Percentiles rank a stretch among this genome's conserved stretches.
Evolutionary conservation across 2,113 vertebrate genomes (phyloP).

Genomic region (Cyprinodon tularosa): DNA sequence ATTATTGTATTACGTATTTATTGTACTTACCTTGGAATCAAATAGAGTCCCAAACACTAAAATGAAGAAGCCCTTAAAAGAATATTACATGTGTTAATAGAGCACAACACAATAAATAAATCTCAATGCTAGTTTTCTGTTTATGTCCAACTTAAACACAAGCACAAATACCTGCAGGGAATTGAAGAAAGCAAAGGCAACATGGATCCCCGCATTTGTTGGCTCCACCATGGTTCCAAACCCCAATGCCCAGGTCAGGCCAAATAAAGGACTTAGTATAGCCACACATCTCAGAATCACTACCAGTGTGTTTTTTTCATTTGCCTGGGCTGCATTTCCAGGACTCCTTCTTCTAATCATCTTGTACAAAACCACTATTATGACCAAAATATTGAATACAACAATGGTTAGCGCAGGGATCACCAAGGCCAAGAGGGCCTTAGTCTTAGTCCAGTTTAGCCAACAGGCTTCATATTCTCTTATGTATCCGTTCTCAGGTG

Average conservation of each 20-base stretch:
- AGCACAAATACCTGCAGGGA: slow-evolving; percentile 83
- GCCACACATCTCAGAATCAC: slow-evolving; percentile 84
- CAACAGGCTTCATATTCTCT: slow-evolving; percentile 78
- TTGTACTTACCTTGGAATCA: slow-evolving; percentile 71
- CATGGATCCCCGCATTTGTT: slow-evolving; percentile 70
- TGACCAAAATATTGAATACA: slow-evolving; percentile 82
- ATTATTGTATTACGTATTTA: too few species aligned
- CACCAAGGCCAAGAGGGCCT: slow-evolving; percentile 85
- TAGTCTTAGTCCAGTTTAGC: slow-evolving; percentile 86
- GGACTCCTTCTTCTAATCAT: slow-evolving; percentile 79
- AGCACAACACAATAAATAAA: neutral
- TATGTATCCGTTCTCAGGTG: slow-evolving; percentile 75
- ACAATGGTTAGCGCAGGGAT: slow-evolving; percentile 85
- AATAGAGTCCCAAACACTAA: slow-evolving; percentile 80
- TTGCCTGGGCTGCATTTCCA: slow-evolving; percentile 31
- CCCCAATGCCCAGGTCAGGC: slow-evolving; percentile 89
- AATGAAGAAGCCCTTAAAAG: slow-evolving; percentile 82
- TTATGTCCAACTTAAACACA: neutral
- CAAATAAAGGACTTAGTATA: slow-evolving; percentile 87
- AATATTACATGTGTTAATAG: neutral
- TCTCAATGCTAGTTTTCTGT: neutral
- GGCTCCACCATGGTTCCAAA: slow-evolving; percentile 76
- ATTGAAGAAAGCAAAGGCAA: slow-evolving; percentile 86
- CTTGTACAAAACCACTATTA: slow-evolving; percentile 82
- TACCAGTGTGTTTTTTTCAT: slow-evolving; percentile 78